Base-by-base conservation (phyloP, 1,140 invertebrate genomes). In the Melipona quadrifasciata region DNA sequence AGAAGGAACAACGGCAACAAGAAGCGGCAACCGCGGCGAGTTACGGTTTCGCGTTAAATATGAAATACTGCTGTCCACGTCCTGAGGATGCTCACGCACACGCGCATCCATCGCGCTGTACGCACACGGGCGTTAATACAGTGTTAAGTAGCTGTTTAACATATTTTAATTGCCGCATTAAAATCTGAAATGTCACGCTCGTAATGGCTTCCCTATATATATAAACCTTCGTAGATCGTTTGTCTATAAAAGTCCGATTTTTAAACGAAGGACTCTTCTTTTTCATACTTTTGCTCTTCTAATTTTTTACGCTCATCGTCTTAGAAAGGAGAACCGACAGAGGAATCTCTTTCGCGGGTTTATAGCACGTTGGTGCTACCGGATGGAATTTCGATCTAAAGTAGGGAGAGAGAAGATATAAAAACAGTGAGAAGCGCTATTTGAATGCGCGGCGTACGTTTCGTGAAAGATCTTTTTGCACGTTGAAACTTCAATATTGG, bases 41-140 rank as follows among this genome's bases (percentile, higher is more conserved):
- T 92, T 92, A 92, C 91, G 91, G 84, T 92, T 92, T 92, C 90
- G 89, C 87, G 90, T 92, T 92, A 92, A 92, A 92, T 89, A 91
- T 92, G 89, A 92, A 92, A 92, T 92, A 91, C 87, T 92, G 87
- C 91, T 89, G 88, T 81, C 85, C 85, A 65, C 61, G 89, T 86
- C 85, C 58, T 34, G 57, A 70, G 27, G 17, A 19, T 67, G 19
- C 27, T 14, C 61, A 27, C 55, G 57, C 53, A 34, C 57, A 47
- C n/a, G 24, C 2, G 0, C n/a, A n/a, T 65, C 5, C 53, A 39
- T 57, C 61, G 68, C 64, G 78, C 12, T 51, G 39, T 64, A 53
- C 61, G 71, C 75, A 21, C 55, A 64, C 31, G 24, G 71, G 73
- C 8, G 72, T 47, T 57, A 55, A 67, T 34, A 67, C 57, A 78